phyloP scores from a whole-genome alignment of 2,797 vertebrate species.

The Vireo griseus region DNA sequence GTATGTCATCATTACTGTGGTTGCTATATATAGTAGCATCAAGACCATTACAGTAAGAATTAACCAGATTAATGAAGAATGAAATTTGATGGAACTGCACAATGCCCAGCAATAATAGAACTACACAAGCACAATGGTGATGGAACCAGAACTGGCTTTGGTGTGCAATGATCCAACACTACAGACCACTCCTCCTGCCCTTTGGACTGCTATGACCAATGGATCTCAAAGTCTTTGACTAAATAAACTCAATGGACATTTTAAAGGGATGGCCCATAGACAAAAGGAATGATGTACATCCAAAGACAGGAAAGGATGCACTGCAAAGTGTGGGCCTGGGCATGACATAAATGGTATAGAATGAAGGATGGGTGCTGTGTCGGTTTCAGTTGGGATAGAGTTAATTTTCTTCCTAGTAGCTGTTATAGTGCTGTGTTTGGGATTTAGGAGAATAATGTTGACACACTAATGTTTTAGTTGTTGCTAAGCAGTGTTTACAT shows the following conservation, averaged over 20 bases:
- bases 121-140: not conserved
- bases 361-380: not conserved
- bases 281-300: not conserved
- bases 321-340: not conserved
- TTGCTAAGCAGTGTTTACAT: not conserved
- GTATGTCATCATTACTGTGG: not conserved
- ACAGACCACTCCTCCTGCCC: not conserved
- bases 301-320: not conserved
- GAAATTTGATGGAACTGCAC: not conserved
- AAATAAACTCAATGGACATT: not conserved
- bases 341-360: not conserved
- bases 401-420: not conserved
- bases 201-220: not conserved
- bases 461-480: not conserved
- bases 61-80: not conserved
- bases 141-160: not conserved
- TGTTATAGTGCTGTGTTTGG: not conserved
- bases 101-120: not conserved
- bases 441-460: not conserved
- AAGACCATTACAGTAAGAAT: not conserved
- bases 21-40: not conserved
- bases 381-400: not conserved
- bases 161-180: fast-evolving
- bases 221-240: not conserved
- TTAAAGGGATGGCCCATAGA: not conserved